Base-by-base conservation (phyloP, 2,888 invertebrate genomes). In the Lasioglossum lativentre region DNA sequence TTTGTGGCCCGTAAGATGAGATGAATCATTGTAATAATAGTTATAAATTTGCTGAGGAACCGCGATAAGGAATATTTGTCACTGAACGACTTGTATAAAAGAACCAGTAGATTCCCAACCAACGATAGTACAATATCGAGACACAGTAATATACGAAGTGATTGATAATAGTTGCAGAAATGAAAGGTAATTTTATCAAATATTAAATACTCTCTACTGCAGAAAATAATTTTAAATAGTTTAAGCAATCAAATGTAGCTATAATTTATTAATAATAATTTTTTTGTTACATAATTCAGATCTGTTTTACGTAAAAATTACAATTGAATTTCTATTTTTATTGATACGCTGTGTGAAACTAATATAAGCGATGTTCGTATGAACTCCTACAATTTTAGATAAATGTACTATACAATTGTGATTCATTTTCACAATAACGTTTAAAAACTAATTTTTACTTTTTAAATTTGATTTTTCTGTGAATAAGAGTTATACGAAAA, bases 21-120 rank as follows among this genome's bases (percentile, higher is more conserved):
- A 82, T 90, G 86, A 87, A 83, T 90, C 89, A 91, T 77, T 83
- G 78, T 59, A 74, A 90, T 56, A 89, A 89, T 80, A 86, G 84
- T 68, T 81, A 73, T 90, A 90, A 90, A 90, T 90, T 88, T 76
- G 27, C 38, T 59, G 71, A 16, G 42, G 27, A 78, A 59, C 19
- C 56, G 12, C 27, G 88, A 87, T 87, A 87, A 85, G 72, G 27
- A 52, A 42, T 30, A 74, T 66, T 85, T 84, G 56, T 78, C 77
- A 40, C 74, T 4, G 12, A 27, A 14, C n/a, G n/a, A 70, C 16
- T n/a, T 45, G 34, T 86, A 86, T 86, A 86, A 84, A 86, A 81
- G 73, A 47, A 78, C 56, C 34, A 19, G 27, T 38, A 56, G 34
- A 78, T 75, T 66, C 42, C 16, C 27, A 27, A 8, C 14, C 1